A percentile compares a stretch with the other conserved stretches of the same genome.
phyloP scores from a whole-genome alignment of 2,797 vertebrate species.

The Sebastes nivosus region DNA sequence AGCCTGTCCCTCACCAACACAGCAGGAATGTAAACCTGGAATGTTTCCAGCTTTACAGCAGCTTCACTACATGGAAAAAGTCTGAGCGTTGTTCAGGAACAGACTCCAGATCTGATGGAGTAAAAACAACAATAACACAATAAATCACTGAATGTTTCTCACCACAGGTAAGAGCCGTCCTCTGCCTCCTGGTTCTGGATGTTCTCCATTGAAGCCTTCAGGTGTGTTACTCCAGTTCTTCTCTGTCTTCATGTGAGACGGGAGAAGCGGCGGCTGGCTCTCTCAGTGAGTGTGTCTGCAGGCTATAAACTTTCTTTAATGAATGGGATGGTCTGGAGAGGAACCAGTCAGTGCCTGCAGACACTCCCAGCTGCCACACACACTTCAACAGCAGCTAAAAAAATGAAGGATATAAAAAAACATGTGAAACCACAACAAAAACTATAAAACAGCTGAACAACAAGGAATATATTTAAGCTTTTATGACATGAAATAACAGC shows the following conservation, averaged over 20 bases:
- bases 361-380: conserved; percentile 39
- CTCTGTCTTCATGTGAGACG: not conserved
- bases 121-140: not conserved
- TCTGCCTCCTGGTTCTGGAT: conserved; percentile 36
- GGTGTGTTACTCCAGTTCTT: not conserved
- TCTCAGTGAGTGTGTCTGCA: conserved; percentile 16
- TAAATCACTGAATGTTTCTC: not conserved
- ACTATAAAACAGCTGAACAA: too few relatives aligned
- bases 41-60: conserved; percentile 7
- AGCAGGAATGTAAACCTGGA: conserved; percentile 45
- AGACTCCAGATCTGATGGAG: not conserved
- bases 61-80: not conserved
- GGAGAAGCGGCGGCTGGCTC: not conserved
- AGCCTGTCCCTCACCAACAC: conserved; percentile 38
- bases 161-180: conserved; percentile 45
- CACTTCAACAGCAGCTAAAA: not conserved
- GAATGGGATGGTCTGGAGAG: conserved; percentile 26
- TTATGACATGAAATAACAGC: not conserved
- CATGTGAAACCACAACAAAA: not conserved
- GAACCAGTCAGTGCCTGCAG: conserved; percentile 23
- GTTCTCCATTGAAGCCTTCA: conserved; percentile 33
- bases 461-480: not conserved
- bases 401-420: not conserved
- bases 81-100: not conserved
- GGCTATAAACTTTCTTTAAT: conserved; percentile 18